Base-by-base conservation (phyloP, 2,113 vertebrate genomes). In the Daubentonia madagascariensis region DNA sequence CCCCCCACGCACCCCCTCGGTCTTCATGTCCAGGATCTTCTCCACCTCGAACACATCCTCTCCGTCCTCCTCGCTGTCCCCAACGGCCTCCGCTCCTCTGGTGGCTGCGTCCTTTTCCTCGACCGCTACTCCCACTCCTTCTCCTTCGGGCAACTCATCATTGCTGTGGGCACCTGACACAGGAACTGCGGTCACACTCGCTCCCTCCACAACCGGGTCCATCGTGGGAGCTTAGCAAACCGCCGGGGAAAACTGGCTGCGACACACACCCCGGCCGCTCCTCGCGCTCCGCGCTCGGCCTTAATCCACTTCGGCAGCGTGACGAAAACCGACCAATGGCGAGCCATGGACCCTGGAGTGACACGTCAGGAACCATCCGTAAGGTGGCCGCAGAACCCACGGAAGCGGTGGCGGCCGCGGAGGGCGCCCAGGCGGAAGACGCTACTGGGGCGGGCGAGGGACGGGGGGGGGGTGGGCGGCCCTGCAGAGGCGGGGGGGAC, bases 41-140 rank as follows among this genome's bases (percentile, higher is more conserved):
- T 99, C 99, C 99, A 99, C 99, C 97, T 99, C 99, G 97, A 99
- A 99, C 10, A 99, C 99, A 68, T 99, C 99, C 73, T 99, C 99
- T 8, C 98, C 99, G 37, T 99, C 99, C 20, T 99, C 99, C 50
- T 91, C 99, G 99, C 90, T 99, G 98, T 91, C 98, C 25, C 85
- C 97, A 98, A 2, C 23, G 35, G 85, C 98, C 98, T 45, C 97
- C 45, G 68, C 93, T 25, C 91, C 80, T 67, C 18, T 59, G 1
- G 37, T 22, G 28, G 32, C 67, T 7, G 10, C 89, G 75, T 57
- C 94, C 35, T 68, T 80, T 63, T 94, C 90, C 32, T 70, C 43
- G 30, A 52, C 88, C 13, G 6, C 79, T 0, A 95, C 57, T 50
- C 83, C 96, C 57, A 85, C 83, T 59, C 32, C 48, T 80, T 70